Base-by-base conservation (phyloP, 2,113 vertebrate genomes). In the Egretta garzetta region DNA sequence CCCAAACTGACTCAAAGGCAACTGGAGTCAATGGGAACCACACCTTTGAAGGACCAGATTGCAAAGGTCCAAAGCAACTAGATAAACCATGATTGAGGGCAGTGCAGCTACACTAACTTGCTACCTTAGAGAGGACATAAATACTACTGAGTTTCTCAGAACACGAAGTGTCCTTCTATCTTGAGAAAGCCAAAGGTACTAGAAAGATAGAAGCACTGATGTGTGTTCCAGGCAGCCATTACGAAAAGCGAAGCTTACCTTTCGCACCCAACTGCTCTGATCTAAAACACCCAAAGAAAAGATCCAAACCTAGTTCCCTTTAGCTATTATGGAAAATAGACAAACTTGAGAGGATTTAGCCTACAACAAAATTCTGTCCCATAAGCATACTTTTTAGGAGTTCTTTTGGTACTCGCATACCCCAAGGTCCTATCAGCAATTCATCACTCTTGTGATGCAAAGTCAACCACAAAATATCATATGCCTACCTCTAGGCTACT, bases 401-500 rank as follows among this genome's bases (percentile, higher is more conserved):
- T 60, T 75, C 28, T 75, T 94, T 86, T 23, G 60, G 63, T 53
- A 85, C 19, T 33, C 7, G 3, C 3, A 5, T 23, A 55, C 24
- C 24, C 73, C 59, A 33, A 43, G 49, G 66, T 90, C 81, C 86
- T 84, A 80, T 82, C 55, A 37, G 11, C 76, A 92, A 72, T 16
- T 52, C 32, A 94, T 70, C 16, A 21, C 90, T 90, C 49, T 18
- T 59, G 37, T 71, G 58, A 94, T 47, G 79, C 6, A 33, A 90
- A 95, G 77, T 67, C 79, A 96, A 90, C 11, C 76, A 88, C 45
- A 90, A 58, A 95, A 70, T 55, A 85, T 14, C 24, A 81, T 56
- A 53, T 43, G 43, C n/a, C 91, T 94, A 45, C 93, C 96, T 88
- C 89, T 30, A 97, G 62, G 63, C 19, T 89, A 93, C 41, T 66